Evolutionary conservation across 2,888 invertebrate genomes (phyloP), one percentile per base, ranked within the genome.

Genomic region (Mythimna impura): DNA sequence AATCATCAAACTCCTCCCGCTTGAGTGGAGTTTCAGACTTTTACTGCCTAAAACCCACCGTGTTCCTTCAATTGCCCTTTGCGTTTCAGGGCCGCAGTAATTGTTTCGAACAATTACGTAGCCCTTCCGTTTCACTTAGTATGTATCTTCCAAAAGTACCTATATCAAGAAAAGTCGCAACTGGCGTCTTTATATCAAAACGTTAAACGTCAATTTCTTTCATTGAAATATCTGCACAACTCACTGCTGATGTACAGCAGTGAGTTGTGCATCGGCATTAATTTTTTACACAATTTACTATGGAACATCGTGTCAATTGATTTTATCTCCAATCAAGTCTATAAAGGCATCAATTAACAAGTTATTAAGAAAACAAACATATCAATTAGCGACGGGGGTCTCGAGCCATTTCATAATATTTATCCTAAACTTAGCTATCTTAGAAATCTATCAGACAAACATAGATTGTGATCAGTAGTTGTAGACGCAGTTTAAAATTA

Each of bases 371-470:
- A 61, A 65, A 36, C n/a, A 36, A 64, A 79, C 64, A 64, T 52
- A 36, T 54, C 36, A 65, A 67, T 82, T 62, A 82, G 36, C 78
- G 22, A 71, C 67, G 57, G 71, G 63, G 78, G 78, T 22, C 67
- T 62, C 22, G 9, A 40, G 25, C 2, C 47, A 57, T 65, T 71
- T 61, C 66, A 47, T 54, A 67, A 70, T 60, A 17, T 9, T 47
- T 22, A 47, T 64, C n/a, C 36, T 25, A 9, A 60, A 66, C 65
- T 30, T 22, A 40, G 47, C 12, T 65, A 81, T 69, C 54, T 58
- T 66, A 58, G 52, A 69, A 62, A 81, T 70, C 47, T 55, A 20
- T 55, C 47, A 69, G 40, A 60, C 54, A 52, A 58, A 40, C 30
- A 63, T 25, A 52, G 77, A 70, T 81, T 40, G 4, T 76, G 34